Conservation (phyloP, 2,888 invertebrate species). For the Andrena chrysosceles region DNA sequence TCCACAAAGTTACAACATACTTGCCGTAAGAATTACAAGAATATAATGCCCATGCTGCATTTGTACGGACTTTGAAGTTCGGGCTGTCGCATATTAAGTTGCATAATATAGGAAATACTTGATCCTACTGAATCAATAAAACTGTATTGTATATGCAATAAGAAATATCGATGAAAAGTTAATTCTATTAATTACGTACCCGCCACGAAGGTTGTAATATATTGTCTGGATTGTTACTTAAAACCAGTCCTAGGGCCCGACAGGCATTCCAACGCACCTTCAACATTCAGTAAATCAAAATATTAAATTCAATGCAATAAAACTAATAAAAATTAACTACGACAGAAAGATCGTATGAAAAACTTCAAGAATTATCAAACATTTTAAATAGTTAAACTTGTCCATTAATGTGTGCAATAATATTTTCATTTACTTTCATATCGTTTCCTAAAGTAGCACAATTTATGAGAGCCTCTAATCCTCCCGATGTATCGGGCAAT, state of each 20-base stretch:
- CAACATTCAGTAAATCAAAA: constrained; percentile 42
- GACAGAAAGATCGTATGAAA: neutral
- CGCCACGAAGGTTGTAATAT: constrained; percentile 83
- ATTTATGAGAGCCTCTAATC: constrained; percentile 89
- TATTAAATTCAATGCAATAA: constrained; percentile 16
- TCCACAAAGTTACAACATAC: constrained; percentile 89
- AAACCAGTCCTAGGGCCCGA: constrained; percentile 93
- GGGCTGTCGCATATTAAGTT: constrained; percentile 90
- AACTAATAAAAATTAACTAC: neutral
- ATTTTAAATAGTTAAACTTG: neutral
- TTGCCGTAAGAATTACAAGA: constrained; percentile 88
- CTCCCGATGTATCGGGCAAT: constrained; percentile 87
- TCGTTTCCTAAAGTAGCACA: constrained; percentile 90
- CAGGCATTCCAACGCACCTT: constrained; percentile 96
- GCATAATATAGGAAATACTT: constrained; percentile 89
- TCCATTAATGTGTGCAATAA: neutral
- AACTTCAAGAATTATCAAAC: neutral
- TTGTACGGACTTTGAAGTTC: constrained; percentile 96
- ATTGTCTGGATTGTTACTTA: constrained; percentile 86
- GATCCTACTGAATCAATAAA: constrained; percentile 84
- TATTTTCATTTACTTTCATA: constrained; percentile 88
- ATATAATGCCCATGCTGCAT: constrained; percentile 92
- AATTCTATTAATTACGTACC: constrained; percentile 78
- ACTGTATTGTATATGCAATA: constrained; percentile 19
- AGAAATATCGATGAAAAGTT: neutral